phyloP scores from a whole-genome alignment of 2,797 vertebrate species.

The Poecilia velifera region DNA sequence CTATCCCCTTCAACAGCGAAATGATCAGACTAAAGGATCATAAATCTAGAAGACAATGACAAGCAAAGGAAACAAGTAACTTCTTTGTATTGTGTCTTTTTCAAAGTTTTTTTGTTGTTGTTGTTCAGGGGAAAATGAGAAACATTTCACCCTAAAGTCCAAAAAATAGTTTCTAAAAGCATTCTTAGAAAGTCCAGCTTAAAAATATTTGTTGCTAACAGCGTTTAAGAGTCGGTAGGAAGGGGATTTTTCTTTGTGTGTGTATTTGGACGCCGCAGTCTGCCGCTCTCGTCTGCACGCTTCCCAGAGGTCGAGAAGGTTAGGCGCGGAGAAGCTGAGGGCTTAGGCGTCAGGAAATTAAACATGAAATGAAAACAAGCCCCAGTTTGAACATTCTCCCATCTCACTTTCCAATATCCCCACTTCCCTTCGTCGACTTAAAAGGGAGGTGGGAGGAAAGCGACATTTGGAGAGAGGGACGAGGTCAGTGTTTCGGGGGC shows the following conservation, averaged over 20 bases:
- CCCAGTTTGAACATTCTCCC: conserved; percentile 90
- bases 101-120: conserved; percentile 76
- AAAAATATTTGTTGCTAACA: conserved; percentile 43
- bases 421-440: conserved; percentile 80
- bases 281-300: conserved; percentile 70
- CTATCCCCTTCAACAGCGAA: background rate
- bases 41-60: conserved; percentile 42
- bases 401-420: conserved; percentile 92
- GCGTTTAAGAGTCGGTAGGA: conserved; percentile 41
- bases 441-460: conserved; percentile 73
- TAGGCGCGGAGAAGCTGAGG: conserved; percentile 89
- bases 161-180: conserved; percentile 10
- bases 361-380: conserved; percentile 99
- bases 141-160: conserved; percentile 56
- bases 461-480: conserved; percentile 43
- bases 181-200: conserved; percentile 32
- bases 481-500: conserved; percentile 19
- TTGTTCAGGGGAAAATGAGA: conserved; percentile 68
- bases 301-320: conserved; percentile 80
- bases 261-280: conserved; percentile 47
- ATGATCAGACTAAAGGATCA: conserved; percentile 35
- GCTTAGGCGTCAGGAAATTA: conserved; percentile 99
- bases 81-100: conserved; percentile 71
- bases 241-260: conserved; percentile 43
- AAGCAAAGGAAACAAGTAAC: conserved; percentile 73